These are phyloP conservation scores for Melinaea menophilus DNA, from an alignment of 2,888 invertebrate species.

Conservation along the genomic window DNA sequence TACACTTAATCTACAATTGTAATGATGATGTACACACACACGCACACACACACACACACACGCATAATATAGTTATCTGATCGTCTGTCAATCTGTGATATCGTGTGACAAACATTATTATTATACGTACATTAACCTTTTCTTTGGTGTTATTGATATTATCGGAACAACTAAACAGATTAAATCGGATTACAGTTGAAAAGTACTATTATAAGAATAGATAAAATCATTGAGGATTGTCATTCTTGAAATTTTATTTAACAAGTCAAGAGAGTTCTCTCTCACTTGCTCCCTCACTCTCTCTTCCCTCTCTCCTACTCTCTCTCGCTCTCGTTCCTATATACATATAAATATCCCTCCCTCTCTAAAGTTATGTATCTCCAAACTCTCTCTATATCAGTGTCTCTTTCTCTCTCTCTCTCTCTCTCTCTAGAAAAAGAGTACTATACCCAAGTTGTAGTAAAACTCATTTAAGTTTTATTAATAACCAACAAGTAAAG, in stretches of 20 bases:
- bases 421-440: neutral
- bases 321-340: too few species aligned
- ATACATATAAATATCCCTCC: too few species aligned
- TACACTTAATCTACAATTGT: conserved; percentile 20
- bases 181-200: too few species aligned
- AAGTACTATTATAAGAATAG: too few species aligned
- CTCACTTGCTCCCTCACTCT: too few species aligned
- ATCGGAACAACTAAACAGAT: neutral
- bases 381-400: too few species aligned
- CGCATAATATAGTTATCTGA: conserved; percentile 25
- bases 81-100: conserved; percentile 25
- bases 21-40: conserved; percentile 19
- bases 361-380: too few species aligned
- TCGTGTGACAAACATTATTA: conserved; percentile 15
- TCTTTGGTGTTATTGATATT: conserved; percentile 12
- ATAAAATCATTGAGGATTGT: too few species aligned
- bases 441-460: neutral
- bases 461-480: conserved; percentile 21
- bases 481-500: conserved; percentile 29
- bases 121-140: conserved; percentile 21
- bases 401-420: too few species aligned
- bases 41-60: conserved; percentile 14
- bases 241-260: too few species aligned
- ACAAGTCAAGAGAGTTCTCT: too few species aligned
- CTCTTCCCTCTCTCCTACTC: too few species aligned